Evolutionary conservation across 2,113 vertebrate genomes (phyloP).

Genomic region (Machaerirhynchus nigripectus): DNA sequence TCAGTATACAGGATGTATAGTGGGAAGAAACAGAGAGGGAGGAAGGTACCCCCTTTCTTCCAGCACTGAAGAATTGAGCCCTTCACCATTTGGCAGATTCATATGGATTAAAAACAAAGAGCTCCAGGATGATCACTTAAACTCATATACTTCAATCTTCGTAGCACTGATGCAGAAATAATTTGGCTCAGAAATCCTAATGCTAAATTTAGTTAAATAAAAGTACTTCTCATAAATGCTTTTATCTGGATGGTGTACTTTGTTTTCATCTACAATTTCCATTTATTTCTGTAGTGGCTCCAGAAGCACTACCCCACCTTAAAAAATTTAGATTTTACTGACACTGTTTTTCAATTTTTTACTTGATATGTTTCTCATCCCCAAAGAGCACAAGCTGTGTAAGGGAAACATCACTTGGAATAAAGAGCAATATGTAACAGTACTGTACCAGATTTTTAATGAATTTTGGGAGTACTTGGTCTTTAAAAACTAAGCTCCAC

Average conservation of each 20-base stretch:
- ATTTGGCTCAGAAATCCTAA: not conserved
- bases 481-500: not conserved
- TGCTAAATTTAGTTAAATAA: not conserved
- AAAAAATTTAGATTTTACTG: not conserved
- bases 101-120: not conserved
- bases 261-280: not conserved
- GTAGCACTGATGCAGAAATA: not conserved
- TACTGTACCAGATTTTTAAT: not conserved
- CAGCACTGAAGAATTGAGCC: not conserved
- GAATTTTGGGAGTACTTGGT: not conserved
- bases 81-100: not conserved
- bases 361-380: not conserved
- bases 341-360: not conserved
- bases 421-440: not conserved
- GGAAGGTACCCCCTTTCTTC: not conserved
- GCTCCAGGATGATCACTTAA: not conserved
- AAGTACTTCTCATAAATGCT: not conserved
- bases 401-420: not conserved
- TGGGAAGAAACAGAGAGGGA: not conserved
- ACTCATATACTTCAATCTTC: not conserved
- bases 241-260: not conserved
- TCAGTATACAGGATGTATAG: not conserved
- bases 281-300: not conserved
- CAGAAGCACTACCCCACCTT: not conserved
- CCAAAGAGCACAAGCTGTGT: not conserved